Conservation (phyloP, 2,888 invertebrate genomes). For the Tipula lateralis region DNA sequence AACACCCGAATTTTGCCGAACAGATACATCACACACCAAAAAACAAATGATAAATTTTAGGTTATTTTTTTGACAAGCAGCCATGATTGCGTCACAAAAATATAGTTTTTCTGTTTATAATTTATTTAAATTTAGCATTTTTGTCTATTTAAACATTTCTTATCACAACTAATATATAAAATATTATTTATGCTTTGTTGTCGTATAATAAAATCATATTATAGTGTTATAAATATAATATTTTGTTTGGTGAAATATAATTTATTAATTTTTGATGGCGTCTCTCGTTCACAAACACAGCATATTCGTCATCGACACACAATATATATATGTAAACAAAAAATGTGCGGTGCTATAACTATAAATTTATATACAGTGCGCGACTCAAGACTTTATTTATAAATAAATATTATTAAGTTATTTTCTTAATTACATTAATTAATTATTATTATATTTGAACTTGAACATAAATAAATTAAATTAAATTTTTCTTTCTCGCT, state of each 20-base stretch:
- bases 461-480: neutral
- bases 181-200: neutral
- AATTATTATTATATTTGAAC: neutral
- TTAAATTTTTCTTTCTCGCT: neutral
- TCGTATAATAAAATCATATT: neutral
- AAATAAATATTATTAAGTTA: no score
- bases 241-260: neutral
- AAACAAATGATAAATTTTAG: conserved; percentile 24
- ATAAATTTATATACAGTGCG: neutral
- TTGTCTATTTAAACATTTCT: neutral
- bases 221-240: neutral
- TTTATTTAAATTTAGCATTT: neutral
- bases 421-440: neutral
- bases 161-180: neutral
- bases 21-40: neutral
- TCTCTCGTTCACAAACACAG: no score
- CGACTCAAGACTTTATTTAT: neutral
- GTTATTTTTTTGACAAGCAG: conserved; percentile 29
- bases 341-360: neutral
- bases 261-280: conserved; percentile 26
- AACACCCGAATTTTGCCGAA: conserved; percentile 13
- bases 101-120: conserved; percentile 2
- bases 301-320: conserved; percentile 20
- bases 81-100: conserved; percentile 30
- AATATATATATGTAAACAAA: neutral